A percentile compares a stretch with the other conserved stretches of the same genome.
These are phyloP conservation scores for Ictidomys tridecemlineatus DNA, from an alignment of 2,113 vertebrate species.

Conservation along the genomic window DNA sequence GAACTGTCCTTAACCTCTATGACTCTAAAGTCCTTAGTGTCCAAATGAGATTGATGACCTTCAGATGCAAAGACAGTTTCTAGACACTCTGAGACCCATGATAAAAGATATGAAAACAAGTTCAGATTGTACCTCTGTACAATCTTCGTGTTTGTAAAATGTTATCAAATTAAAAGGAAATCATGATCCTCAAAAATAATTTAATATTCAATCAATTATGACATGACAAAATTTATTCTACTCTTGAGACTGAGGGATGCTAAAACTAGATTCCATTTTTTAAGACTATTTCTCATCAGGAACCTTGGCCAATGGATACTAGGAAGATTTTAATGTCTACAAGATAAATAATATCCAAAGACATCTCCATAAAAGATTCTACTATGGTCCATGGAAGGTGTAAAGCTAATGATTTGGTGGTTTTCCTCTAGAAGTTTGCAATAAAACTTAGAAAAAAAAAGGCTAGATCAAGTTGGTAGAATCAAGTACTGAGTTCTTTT, in stretches of 20 bases:
- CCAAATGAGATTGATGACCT: conserved; percentile 9
- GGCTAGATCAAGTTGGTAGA: neutral
- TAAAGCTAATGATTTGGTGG: neutral
- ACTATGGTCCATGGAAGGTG: neutral
- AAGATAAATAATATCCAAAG: neutral
- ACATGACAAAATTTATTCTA: neutral
- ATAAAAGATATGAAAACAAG: neutral
- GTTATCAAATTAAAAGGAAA: neutral
- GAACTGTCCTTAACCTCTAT: neutral
- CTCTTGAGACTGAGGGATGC: neutral
- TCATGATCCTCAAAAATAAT: neutral
- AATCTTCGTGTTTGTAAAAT: neutral
- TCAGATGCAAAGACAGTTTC: neutral
- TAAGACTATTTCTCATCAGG: neutral
- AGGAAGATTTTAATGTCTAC: neutral
- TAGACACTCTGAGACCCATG: neutral
- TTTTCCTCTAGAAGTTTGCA: neutral
- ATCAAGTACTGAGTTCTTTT: neutral
- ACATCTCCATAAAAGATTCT: neutral
- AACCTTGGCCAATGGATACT: neutral
- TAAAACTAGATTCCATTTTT: neutral
- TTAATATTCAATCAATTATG: neutral
- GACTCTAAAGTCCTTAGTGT: neutral
- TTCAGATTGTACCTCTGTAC: neutral
- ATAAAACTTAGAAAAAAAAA: neutral